Evolutionary conservation across 1,140 invertebrate species (phyloP).

Genomic region (Papilio dardanus): DNA sequence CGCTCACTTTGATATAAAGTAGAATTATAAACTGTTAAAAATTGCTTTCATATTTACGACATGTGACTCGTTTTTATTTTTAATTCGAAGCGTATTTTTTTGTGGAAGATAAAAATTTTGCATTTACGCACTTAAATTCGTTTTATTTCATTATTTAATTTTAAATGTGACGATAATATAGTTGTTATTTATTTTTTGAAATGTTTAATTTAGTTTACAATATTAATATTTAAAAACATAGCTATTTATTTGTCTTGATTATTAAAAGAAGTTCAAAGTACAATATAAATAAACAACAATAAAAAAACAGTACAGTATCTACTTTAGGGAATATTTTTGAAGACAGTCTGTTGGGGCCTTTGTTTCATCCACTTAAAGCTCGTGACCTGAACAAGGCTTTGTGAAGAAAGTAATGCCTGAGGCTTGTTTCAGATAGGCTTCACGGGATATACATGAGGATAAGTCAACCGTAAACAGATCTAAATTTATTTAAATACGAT

Average conservation of each 20-base stretch:
- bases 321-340: slow-evolving; percentile 9
- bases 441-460: background rate
- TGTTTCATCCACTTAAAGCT: slow-evolving; percentile 11
- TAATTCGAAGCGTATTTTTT: background rate
- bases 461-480: background rate
- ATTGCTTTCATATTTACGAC: background rate
- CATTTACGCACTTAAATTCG: background rate
- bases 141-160: too few relatives aligned
- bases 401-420: slow-evolving; percentile 9
- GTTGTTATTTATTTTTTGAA: too few relatives aligned
- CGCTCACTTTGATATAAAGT: background rate
- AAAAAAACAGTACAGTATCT: background rate
- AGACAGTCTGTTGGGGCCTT: background rate
- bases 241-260: too few relatives aligned
- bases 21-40: background rate
- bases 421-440: slow-evolving; percentile 3
- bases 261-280: too few relatives aligned
- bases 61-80: slow-evolving; percentile 2
- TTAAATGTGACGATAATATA: too few relatives aligned
- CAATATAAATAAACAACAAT: background rate
- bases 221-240: background rate
- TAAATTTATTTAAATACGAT: background rate
- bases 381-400: slow-evolving; percentile 21
- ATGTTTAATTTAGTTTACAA: background rate
- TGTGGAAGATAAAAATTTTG: background rate